Percentiles rank a stretch among this genome's conserved stretches.
These are phyloP conservation scores for Oscarella lobularis DNA, from an alignment of 37 sponge, comb jelly and placozoan genomes.

Conservation along the genomic window DNA sequence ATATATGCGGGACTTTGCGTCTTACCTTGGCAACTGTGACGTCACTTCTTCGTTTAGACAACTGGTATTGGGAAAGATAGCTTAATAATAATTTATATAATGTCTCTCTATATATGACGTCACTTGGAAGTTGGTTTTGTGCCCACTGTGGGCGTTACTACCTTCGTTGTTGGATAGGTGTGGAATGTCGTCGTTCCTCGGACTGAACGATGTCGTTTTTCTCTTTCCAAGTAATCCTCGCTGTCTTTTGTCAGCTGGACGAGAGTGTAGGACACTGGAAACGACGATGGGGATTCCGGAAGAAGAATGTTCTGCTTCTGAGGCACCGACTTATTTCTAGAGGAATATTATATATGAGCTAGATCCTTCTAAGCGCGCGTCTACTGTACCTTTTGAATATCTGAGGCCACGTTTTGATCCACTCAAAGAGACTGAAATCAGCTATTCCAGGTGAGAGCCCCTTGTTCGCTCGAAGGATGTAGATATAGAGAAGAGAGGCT, in stretches of 20 bases:
- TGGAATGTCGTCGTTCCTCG: slow-evolving; percentile 8
- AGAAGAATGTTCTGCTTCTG: slow-evolving; percentile 13
- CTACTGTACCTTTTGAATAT: background rate
- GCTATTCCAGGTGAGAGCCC: slow-evolving; percentile 23
- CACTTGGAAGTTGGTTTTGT: too few species aligned
- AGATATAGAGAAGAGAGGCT: slow-evolving; percentile 24
- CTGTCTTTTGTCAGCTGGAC: slow-evolving; percentile 26
- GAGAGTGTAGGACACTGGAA: slow-evolving; percentile 12
- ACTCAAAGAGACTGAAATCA: slow-evolving; percentile 1
- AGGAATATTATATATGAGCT: too few species aligned
- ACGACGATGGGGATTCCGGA: slow-evolving; percentile 14
- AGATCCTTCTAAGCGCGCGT: too few species aligned
- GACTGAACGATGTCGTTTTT: slow-evolving; percentile 25
- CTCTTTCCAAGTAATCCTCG: slow-evolving; percentile 18
- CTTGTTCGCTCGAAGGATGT: slow-evolving; percentile 20
- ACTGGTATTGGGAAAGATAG: too few species aligned
- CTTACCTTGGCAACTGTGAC: too few species aligned
- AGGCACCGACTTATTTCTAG: slow-evolving; percentile 9
- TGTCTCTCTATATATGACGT: too few species aligned
- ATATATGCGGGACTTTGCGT: too few species aligned
- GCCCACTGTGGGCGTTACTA: background rate
- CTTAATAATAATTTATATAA: too few species aligned
- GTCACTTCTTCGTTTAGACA: too few species aligned
- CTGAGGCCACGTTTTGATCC: background rate
- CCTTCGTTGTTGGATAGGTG: slow-evolving; percentile 3